A percentile compares a stretch with the other conserved stretches of the same genome.
These are phyloP conservation scores for Glomeris maerens DNA, from an alignment of 1,140 invertebrate species.

Conservation along the genomic window DNA sequence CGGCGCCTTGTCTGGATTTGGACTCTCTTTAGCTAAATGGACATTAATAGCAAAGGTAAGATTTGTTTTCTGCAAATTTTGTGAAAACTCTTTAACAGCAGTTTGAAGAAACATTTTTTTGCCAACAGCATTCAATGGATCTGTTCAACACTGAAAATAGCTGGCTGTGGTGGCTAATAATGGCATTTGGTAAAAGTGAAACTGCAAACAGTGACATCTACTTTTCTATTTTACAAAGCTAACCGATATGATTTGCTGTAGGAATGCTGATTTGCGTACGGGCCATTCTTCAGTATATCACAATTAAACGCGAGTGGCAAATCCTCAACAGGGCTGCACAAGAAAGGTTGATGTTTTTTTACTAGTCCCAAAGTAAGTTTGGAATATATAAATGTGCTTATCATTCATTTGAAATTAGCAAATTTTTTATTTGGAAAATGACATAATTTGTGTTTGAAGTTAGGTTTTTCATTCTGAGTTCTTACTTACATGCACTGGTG, in stretches of 20 bases:
- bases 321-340: slow-evolving; percentile 66
- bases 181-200: slow-evolving; percentile 56
- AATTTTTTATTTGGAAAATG: no score
- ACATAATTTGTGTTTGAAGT: no score
- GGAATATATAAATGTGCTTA: no score
- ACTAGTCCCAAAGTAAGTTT: no score
- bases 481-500: no score
- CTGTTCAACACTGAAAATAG: slow-evolving; percentile 62
- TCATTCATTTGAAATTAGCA: no score
- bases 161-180: slow-evolving; percentile 79
- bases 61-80: neutral
- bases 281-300: slow-evolving; percentile 73
- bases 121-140: slow-evolving; percentile 52
- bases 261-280: slow-evolving; percentile 72
- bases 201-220: neutral
- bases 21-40: slow-evolving; percentile 84
- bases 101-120: neutral
- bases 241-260: slow-evolving; percentile 29
- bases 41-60: slow-evolving; percentile 69
- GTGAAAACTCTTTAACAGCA: neutral
- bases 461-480: no score
- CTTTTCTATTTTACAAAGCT: neutral
- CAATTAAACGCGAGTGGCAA: slow-evolving; percentile 77
- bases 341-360: slow-evolving; percentile 71
- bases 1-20: slow-evolving; percentile 80